Evolutionary conservation across 2,797 vertebrate species (phyloP), one percentile per base, ranked within the genome.

Genomic region (Pempheris klunzingeri): DNA sequence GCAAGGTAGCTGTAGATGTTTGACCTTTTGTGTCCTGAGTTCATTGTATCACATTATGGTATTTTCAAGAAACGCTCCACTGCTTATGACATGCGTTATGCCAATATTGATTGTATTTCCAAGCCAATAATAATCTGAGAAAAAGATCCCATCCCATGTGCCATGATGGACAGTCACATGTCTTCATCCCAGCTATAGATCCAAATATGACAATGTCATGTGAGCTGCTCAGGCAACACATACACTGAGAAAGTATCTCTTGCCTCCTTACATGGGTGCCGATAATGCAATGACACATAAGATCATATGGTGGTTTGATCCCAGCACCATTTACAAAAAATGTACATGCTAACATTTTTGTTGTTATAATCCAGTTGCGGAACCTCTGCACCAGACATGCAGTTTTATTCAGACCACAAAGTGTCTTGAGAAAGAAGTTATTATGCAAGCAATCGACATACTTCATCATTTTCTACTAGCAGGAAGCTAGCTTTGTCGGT

Each of bases 1-100:
- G 78, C 24, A 66, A 87, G 80, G 84, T 74, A 89, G 83, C 79
- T 71, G 58, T 13, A 30, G 55, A 62, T 71, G 32, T 54, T 79
- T 78, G 68, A 86, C 66, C 72, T 79, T 77, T 69, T 76, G 47
- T 57, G 46, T 62, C 32, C 50, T 34, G 6, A 69, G 41, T 55
- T 77, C 32, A 50, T 28, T 44, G 22, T 8, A 57, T 65, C 36
- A 47, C 28, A n/a, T 68, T 1, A 18, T 15, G 46, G 52, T 63
- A 43, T 72, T 69, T 80, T 69, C 4, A 65, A 71, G 24, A 65
- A 60, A 36, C 44, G 10, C 26, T 49, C 41, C 12, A 8, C 47
- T 39, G 10, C 15, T 53, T 28, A 22, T 41, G 5, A 1, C 38
- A 43, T 43, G 12, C 2, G 10, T 71, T 22, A 36, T 3, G 18